Conservation (phyloP, 2,888 invertebrate genomes). For the Dicycla oo region DNA sequence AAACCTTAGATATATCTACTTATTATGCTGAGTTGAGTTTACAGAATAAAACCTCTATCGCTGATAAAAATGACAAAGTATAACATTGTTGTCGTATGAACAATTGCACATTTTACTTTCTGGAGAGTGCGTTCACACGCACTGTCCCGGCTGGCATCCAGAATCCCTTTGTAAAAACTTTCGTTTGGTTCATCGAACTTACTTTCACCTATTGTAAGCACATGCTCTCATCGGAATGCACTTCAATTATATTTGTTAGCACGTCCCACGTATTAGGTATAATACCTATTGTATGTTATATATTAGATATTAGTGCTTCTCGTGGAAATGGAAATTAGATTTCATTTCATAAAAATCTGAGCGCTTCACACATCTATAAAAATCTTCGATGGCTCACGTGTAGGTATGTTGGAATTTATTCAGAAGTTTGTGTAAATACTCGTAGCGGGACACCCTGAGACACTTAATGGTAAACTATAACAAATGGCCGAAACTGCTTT, state of each 20-base stretch:
- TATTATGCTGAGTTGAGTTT: not conserved
- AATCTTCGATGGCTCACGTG: conserved; percentile 8
- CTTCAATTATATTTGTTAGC: conserved; percentile 84
- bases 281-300: conserved; percentile 70
- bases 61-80: conserved; percentile 1
- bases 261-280: conserved; percentile 77
- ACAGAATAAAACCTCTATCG: not conserved
- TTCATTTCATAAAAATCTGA: conserved; percentile 44
- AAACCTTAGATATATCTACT: not conserved
- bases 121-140: conserved; percentile 69
- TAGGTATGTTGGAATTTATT: conserved; percentile 17
- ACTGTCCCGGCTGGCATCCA: conserved; percentile 71
- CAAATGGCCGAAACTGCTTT: conserved; percentile 45
- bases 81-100: conserved; percentile 25
- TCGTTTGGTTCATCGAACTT: conserved; percentile 89
- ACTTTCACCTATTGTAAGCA: conserved; percentile 88
- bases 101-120: conserved; percentile 81
- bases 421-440: conserved; percentile 23
- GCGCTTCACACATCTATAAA: conserved; percentile 15
- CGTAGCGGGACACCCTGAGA: conserved; percentile 7
- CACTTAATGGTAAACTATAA: conserved; percentile 25
- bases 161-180: conserved; percentile 83
- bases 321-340: conserved; percentile 62
- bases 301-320: conserved; percentile 51
- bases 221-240: conserved; percentile 86